These are phyloP conservation scores for Tanytarsus gracilentus DNA, from an alignment of 2,888 invertebrate genomes.

Conservation along the genomic window DNA sequence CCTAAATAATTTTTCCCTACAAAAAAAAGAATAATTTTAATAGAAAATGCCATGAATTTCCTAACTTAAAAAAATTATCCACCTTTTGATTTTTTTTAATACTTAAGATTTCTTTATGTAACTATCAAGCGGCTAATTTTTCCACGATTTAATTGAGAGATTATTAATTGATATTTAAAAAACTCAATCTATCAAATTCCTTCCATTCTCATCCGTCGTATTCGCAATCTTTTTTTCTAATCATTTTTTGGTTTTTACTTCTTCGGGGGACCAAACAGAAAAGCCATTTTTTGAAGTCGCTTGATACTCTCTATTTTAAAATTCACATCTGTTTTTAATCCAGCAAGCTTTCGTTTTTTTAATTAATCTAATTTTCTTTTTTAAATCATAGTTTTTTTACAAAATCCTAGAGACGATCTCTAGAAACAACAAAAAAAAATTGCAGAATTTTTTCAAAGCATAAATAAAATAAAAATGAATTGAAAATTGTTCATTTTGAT, in stretches of 20 bases:
- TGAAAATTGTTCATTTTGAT: constrained; percentile 33
- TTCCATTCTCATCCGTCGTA: neutral
- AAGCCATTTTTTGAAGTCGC: neutral
- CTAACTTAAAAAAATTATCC: neutral
- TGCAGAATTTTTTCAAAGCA: neutral
- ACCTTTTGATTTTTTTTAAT: constrained; percentile 3
- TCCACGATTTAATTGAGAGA: neutral
- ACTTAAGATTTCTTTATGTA: neutral
- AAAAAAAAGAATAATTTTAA: neutral
- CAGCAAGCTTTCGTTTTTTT: neutral
- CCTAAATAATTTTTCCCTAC: neutral
- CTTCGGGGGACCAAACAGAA: constrained; percentile 1
- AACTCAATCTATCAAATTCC: constrained; percentile 4
- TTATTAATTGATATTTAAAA: neutral
- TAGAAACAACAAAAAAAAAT: neutral
- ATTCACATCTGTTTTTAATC: neutral
- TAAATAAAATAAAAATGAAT: constrained; percentile 22
- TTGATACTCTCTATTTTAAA: neutral
- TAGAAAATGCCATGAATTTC: neutral
- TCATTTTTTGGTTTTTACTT: neutral
- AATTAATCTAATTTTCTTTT: neutral
- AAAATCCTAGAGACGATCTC: neutral
- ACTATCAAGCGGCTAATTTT: neutral
- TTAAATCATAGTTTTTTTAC: neutral
- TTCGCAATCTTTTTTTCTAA: too few relatives aligned